A percentile compares a stretch with the other conserved stretches of the same genome.
Conservation (phyloP, 2,113 vertebrate genomes). For the Megaceryle maxima region DNA sequence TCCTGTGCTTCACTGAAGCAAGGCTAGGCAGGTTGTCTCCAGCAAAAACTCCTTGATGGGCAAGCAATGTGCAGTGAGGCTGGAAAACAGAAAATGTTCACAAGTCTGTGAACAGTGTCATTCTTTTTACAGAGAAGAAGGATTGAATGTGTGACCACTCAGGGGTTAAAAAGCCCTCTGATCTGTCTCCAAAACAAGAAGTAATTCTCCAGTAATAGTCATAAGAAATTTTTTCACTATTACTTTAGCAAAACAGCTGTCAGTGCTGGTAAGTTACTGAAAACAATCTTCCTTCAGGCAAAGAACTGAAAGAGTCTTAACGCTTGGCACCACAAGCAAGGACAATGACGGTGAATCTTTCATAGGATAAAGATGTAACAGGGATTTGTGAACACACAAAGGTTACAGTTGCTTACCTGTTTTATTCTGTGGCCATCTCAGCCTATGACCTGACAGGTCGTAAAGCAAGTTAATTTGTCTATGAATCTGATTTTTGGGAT, state of each 20-base stretch:
- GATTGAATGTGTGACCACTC: not conserved
- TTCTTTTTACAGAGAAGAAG: not conserved
- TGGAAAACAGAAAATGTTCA: not conserved
- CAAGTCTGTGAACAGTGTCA: not conserved
- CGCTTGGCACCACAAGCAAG: not conserved
- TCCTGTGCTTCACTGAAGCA: not conserved
- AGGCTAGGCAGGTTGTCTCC: not conserved
- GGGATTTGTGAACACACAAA: not conserved
- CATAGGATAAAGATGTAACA: not conserved
- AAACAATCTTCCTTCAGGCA: not conserved
- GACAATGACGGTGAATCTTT: rapidly evolving
- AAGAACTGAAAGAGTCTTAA: not conserved
- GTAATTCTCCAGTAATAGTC: not conserved
- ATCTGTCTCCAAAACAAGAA: not conserved
- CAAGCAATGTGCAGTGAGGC: not conserved
- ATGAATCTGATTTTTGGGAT: not conserved
- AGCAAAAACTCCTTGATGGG: not conserved
- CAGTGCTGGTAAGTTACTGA: not conserved
- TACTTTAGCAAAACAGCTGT: not conserved
- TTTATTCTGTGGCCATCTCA: not conserved
- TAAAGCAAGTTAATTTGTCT: not conserved
- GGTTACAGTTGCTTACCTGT: not conserved
- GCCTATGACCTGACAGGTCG: rapidly evolving
- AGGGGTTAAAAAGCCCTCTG: not conserved
- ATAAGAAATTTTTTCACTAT: not conserved